phyloP scores from a whole-genome alignment of 2,113 vertebrate genomes.

The Rhizomys pruinosus region DNA sequence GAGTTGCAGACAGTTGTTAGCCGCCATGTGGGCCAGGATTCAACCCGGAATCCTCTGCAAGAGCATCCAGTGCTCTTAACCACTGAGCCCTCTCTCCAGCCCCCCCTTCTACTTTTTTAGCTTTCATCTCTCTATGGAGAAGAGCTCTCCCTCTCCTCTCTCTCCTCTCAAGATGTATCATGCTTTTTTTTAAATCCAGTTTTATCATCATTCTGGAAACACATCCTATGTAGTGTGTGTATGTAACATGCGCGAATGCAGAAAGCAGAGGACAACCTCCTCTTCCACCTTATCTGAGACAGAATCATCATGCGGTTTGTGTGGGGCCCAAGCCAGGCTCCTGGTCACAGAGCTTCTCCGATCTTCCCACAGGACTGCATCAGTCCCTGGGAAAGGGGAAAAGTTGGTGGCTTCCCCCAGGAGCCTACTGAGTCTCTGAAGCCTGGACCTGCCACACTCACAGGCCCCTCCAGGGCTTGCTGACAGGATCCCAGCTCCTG shows the following conservation, averaged over 20 bases:
- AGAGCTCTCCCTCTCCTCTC: neutral
- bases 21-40: too few species aligned
- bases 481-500: neutral
- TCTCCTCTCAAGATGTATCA: neutral
- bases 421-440: neutral
- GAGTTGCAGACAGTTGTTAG: too few species aligned
- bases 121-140: conserved; percentile 15
- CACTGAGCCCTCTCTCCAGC: too few species aligned
- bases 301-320: neutral
- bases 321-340: too few species aligned
- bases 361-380: too few species aligned
- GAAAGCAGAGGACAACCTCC: neutral
- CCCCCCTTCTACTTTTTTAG: neutral
- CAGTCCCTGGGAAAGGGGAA: too few species aligned
- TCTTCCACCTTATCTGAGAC: neutral
- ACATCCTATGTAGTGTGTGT: neutral
- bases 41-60: too few species aligned
- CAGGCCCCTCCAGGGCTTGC: neutral
- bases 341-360: neutral
- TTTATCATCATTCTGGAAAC: conserved; percentile 1
- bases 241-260: too few species aligned
- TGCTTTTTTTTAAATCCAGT: neutral
- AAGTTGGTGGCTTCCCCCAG: neutral
- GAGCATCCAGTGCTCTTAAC: too few species aligned
- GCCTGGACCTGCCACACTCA: neutral